Base-by-base conservation (phyloP, 1,140 invertebrate species). In the Cotesia vestalis region DNA sequence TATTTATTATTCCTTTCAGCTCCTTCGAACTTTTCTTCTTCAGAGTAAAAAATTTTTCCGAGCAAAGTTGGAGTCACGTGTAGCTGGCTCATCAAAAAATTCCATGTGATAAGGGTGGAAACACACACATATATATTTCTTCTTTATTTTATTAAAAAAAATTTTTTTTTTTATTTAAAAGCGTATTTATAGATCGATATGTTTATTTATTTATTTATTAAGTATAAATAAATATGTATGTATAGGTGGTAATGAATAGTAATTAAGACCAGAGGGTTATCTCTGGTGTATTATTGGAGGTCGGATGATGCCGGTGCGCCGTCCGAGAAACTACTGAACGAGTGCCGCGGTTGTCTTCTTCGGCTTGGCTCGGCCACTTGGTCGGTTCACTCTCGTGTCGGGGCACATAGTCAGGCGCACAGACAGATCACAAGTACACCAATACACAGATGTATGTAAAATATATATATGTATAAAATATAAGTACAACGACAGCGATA, bases 281-380 rank as follows among this genome's bases (percentile, higher is more conserved):
- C 74, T 75, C 75, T 73, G 75, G 75, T 51, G 51, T 46, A 11
- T 46, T 46, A 46, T 66, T 72, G 57, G 71, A 76, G 74, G 81
- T 84, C 81, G 81, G 84, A 85, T 83, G 81, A 75, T 84, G 84
- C 81, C 84, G 82, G 83, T 83, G 78, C 83, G 84, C 79, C 84
- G 84, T 85, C 83, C 84, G 84, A 84, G 83, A 84, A 85, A 85
- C 84, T 85, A 85, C 84, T 84, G 83, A 85, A 85, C 84, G 79
- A 84, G 78, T 83, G 79, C 79, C 83, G 84, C 81, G 81, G 83
- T 83, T 83, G 81, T 76, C 75, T 74, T 71, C 72, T 80, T 79
- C 80, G 79, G 78, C 81, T 79, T 60, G 80, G 78, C 82, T 83
- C 82, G 81, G 82, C 77, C 80, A 85, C 79, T 76, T 76, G 72